Conservation (phyloP, 2,113 vertebrate species). For the Hirundichthys speculiger region DNA sequence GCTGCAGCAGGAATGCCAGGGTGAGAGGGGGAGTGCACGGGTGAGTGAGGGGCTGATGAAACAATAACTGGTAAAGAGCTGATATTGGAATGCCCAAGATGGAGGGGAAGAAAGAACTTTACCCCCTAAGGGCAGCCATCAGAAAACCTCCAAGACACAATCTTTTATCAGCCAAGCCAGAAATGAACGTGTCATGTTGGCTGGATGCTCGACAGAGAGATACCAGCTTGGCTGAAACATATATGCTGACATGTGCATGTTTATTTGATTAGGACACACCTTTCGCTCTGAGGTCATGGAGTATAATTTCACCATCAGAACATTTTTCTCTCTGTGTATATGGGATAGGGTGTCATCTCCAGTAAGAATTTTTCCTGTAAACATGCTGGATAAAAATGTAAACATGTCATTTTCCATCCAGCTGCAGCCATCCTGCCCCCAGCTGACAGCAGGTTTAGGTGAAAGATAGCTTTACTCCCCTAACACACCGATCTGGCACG, state of each 20-base stretch:
- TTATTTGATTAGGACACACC: conserved; percentile 26
- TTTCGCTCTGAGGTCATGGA: no score
- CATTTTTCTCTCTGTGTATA: conserved; percentile 20
- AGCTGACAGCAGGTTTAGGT: conserved; percentile 25
- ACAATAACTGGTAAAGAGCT: conserved; percentile 40
- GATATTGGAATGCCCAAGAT: conserved; percentile 51
- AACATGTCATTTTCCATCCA: conserved; percentile 63
- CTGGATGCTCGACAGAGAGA: no score
- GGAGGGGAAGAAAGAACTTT: conserved; percentile 1
- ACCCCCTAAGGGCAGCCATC: conserved; percentile 3
- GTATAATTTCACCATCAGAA: conserved; percentile 10
- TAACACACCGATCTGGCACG: neutral
- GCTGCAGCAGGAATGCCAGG: conserved; percentile 60
- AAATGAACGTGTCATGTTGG: conserved; percentile 8
- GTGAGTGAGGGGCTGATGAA: conserved; percentile 53
- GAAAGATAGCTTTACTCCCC: neutral
- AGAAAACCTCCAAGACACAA: conserved; percentile 15
- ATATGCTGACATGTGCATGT: conserved; percentile 5
- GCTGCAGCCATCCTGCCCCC: conserved; percentile 4
- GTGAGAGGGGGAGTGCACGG: conserved; percentile 21
- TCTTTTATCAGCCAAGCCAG: conserved; percentile 10
- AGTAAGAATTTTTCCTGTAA: conserved; percentile 54
- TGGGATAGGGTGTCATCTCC: conserved; percentile 3
- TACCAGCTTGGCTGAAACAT: neutral
- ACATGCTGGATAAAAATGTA: conserved; percentile 68